Evolutionary conservation across 2,113 vertebrate species (phyloP).

Genomic region (Meles meles): DNA sequence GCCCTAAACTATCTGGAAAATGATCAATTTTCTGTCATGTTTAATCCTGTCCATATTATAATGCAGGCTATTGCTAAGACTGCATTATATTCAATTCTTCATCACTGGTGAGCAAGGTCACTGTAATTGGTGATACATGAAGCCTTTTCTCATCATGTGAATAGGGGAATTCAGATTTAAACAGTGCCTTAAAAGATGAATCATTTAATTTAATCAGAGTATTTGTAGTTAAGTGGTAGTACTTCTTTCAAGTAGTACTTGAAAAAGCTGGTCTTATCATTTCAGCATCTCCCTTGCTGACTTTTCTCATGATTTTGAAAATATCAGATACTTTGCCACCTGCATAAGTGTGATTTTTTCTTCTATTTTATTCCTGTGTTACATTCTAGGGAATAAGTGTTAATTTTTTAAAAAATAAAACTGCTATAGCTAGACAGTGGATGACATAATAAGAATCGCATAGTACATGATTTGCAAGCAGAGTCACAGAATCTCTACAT

Average conservation of each 20-base stretch:
- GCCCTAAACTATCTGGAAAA: slow-evolving; percentile 58
- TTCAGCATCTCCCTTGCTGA: not conserved
- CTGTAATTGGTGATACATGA: slow-evolving; percentile 4
- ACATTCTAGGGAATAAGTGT: not conserved
- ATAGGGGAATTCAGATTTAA: slow-evolving; percentile 18
- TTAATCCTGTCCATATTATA: slow-evolving; percentile 62
- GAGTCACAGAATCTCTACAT: not conserved
- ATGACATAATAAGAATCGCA: not conserved
- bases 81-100: slow-evolving; percentile 31
- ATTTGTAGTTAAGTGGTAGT: slow-evolving; percentile 1
- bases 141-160: slow-evolving; percentile 25
- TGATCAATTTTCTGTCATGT: slow-evolving; percentile 67
- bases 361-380: not conserved
- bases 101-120: slow-evolving; percentile 36
- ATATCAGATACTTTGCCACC: slow-evolving; percentile 16
- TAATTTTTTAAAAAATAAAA: not conserved
- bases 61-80: slow-evolving; percentile 25
- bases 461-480: not conserved
- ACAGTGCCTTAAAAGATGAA: not conserved
- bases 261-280: slow-evolving; percentile 21
- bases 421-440: not conserved
- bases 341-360: not conserved
- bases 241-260: slow-evolving; percentile 35
- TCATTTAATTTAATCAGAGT: slow-evolving; percentile 56
- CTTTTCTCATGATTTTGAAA: not conserved